A percentile compares a stretch with the other conserved stretches of the same genome.
phyloP scores from a whole-genome alignment of 2,888 invertebrate genomes.

The Torymus texanus region DNA sequence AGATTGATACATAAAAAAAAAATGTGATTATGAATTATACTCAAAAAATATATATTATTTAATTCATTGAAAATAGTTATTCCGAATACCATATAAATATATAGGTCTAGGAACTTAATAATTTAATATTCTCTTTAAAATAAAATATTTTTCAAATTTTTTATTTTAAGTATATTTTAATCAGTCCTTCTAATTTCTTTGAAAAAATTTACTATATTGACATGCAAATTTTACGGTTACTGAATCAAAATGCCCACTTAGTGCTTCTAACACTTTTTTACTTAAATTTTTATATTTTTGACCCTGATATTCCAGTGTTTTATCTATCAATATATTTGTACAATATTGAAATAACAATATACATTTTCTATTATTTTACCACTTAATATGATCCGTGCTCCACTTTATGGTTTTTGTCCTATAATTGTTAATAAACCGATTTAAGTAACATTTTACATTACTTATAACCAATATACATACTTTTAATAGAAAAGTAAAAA shows the following conservation, averaged over 20 bases:
- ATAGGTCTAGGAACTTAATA: too few relatives aligned
- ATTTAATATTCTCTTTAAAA: too few relatives aligned
- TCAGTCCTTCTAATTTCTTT: background rate
- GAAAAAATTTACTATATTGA: constrained; percentile 32
- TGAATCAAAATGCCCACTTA: constrained; percentile 18
- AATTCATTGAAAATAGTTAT: too few relatives aligned
- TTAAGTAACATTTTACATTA: constrained; percentile 37
- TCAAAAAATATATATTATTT: too few relatives aligned
- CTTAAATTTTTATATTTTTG: constrained; percentile 21
- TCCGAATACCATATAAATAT: too few relatives aligned
- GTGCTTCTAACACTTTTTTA: constrained; percentile 34
- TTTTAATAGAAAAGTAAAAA: too few relatives aligned
- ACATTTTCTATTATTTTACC: constrained; percentile 78
- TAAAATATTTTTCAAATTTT: too few relatives aligned
- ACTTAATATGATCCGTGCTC: constrained; percentile 87
- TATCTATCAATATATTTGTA: constrained; percentile 40
- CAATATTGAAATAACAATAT: constrained; percentile 46
- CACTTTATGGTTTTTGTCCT: constrained; percentile 92
- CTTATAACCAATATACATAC: constrained; percentile 10
- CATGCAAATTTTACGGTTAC: constrained; percentile 33
- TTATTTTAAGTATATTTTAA: background rate
- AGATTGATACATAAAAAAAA: too few relatives aligned
- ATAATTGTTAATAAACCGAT: constrained; percentile 76
- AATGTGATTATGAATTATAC: too few relatives aligned
- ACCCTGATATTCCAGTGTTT: constrained; percentile 42